Conservation (phyloP, 2,888 invertebrate species). For the Criorhina ranunculi region DNA sequence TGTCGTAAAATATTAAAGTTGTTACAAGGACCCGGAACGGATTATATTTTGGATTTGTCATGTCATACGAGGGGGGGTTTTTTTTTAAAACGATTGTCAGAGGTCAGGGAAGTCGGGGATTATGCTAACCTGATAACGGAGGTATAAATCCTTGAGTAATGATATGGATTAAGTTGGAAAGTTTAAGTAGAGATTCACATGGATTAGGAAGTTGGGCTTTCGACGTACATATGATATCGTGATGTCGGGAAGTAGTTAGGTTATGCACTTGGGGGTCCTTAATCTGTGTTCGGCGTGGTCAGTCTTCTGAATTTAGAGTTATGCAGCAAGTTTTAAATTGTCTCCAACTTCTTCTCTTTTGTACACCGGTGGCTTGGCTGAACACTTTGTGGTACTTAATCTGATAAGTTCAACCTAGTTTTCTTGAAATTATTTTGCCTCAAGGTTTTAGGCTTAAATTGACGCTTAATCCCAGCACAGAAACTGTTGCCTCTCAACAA, state of each 20-base stretch:
- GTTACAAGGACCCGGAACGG: neutral
- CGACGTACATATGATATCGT: neutral
- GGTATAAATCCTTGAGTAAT: constrained; percentile 30
- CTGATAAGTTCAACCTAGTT: too few species aligned
- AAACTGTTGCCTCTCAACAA: too few species aligned
- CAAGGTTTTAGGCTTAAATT: too few species aligned
- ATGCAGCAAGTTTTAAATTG: too few species aligned
- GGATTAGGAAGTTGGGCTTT: neutral
- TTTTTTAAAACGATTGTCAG: constrained; percentile 43
- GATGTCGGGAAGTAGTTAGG: neutral
- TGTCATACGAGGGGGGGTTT: constrained; percentile 14
- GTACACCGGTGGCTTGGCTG: too few species aligned
- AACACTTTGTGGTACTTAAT: too few species aligned
- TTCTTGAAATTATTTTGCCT: too few species aligned
- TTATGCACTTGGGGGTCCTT: neutral
- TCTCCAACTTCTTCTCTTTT: too few species aligned
- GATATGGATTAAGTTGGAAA: constrained; percentile 8
- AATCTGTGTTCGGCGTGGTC: too few species aligned
- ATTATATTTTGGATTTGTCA: constrained; percentile 49
- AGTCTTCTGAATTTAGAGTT: too few species aligned
- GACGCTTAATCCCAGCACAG: too few species aligned
- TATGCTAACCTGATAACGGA: constrained; percentile 23
- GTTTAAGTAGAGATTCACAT: constrained; percentile 1
- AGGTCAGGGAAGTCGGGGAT: constrained; percentile 55
- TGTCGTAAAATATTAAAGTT: constrained; percentile 14